A percentile compares a stretch with the other conserved stretches of the same genome.
Evolutionary conservation across 2,888 invertebrate genomes (phyloP).

Genomic region (Scelioninae gen. 1): DNA sequence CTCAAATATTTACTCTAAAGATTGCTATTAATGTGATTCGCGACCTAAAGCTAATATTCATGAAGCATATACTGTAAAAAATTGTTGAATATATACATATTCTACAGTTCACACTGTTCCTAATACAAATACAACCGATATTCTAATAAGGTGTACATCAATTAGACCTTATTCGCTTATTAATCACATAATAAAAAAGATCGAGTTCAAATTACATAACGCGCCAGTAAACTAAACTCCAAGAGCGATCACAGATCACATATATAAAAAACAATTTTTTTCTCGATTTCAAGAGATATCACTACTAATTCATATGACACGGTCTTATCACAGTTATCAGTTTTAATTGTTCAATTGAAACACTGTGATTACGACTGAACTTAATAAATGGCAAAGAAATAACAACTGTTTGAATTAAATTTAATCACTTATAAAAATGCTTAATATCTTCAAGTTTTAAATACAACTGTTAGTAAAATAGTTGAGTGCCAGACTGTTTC

Average conservation of each 20-base stretch:
- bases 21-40: constrained; percentile 7
- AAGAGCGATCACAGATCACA: constrained; percentile 16
- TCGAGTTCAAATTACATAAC: neutral
- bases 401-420: too few species aligned
- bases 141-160: constrained; percentile 41
- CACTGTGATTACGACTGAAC: too few species aligned
- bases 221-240: neutral
- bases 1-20: constrained; percentile 21
- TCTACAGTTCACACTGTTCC: constrained; percentile 47
- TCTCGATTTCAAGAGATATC: neutral
- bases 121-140: constrained; percentile 49
- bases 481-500: too few species aligned
- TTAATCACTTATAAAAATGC: too few species aligned
- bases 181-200: constrained; percentile 16
- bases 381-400: too few species aligned
- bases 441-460: too few species aligned
- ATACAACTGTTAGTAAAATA: too few species aligned
- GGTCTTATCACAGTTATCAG: constrained; percentile 18
- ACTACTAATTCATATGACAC: constrained; percentile 16
- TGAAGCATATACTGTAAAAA: constrained; percentile 23
- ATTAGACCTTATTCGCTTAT: constrained; percentile 19
- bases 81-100: constrained; percentile 62
- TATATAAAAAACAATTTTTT: neutral
- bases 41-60: constrained; percentile 38
- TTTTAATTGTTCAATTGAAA: constrained; percentile 3